A percentile compares a stretch with the other conserved stretches of the same genome.
phyloP scores from a whole-genome alignment of 2,888 invertebrate genomes.

The Teleiodes luculella region DNA sequence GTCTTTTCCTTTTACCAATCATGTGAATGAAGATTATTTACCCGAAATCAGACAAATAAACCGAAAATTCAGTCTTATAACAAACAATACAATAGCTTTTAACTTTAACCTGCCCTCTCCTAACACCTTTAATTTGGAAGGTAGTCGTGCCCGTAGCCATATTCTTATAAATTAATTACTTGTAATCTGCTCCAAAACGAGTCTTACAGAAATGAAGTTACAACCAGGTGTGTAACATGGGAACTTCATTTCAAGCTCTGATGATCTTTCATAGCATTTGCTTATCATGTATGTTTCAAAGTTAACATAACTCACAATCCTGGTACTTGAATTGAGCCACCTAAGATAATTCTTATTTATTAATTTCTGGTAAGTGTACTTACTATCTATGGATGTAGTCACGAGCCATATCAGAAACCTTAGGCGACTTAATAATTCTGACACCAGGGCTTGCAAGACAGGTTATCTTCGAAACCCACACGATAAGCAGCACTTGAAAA shows the following conservation, averaged over 20 bases:
- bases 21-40: neutral
- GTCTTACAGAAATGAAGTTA: constrained; percentile 76
- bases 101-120: constrained; percentile 48
- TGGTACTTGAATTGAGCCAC: too few relatives aligned
- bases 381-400: too few relatives aligned
- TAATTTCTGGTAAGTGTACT: too few relatives aligned
- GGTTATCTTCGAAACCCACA: too few relatives aligned
- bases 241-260: neutral
- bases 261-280: neutral
- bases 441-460: too few relatives aligned
- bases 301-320: too few relatives aligned
- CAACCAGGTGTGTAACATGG: constrained; percentile 35
- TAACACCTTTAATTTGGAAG: constrained; percentile 57
- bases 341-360: too few relatives aligned
- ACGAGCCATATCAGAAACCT: too few relatives aligned
- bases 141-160: constrained; percentile 64
- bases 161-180: constrained; percentile 80
- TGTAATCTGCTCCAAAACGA: constrained; percentile 77
- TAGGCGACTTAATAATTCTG: too few relatives aligned
- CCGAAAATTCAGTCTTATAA: constrained; percentile 26
- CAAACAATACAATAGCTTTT: constrained; percentile 30
- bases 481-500: too few relatives aligned
- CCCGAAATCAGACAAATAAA: constrained; percentile 10
- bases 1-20: neutral
- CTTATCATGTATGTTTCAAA: too few relatives aligned